phyloP scores from a whole-genome alignment of 2,888 invertebrate genomes.

The Blastobasis lacticolella region DNA sequence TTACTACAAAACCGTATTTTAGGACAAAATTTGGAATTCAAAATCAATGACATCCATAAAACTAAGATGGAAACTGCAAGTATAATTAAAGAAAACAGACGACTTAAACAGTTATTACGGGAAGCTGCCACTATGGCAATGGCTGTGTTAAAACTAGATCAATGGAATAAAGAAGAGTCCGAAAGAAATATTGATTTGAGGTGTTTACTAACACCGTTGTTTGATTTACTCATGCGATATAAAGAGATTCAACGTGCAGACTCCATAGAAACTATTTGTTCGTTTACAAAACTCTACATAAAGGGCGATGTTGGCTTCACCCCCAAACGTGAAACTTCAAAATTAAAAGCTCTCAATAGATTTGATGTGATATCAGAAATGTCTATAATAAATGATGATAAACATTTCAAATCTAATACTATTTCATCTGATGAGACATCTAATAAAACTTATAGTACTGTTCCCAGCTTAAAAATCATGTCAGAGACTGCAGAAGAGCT shows the following conservation, averaged over 20 bases:
- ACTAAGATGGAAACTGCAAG: constrained; percentile 56
- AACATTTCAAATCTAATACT: too few species aligned
- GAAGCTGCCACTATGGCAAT: constrained; percentile 77
- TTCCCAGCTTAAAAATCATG: too few species aligned
- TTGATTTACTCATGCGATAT: constrained; percentile 65
- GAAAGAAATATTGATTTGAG: constrained; percentile 60
- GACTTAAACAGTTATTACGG: constrained; percentile 72
- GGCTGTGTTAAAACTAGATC: constrained; percentile 69
- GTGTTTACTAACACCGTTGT: constrained; percentile 69
- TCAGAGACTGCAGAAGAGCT: too few species aligned
- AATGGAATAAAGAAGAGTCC: constrained; percentile 48
- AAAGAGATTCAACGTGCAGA: constrained; percentile 51
- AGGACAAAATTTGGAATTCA: constrained; percentile 74
- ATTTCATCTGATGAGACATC: too few species aligned
- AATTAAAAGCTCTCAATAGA: too few species aligned
- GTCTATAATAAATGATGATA: too few species aligned
- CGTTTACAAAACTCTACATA: constrained; percentile 71
- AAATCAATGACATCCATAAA: constrained; percentile 61
- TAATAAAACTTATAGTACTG: too few species aligned
- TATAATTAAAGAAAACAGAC: constrained; percentile 67
- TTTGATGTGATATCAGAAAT: too few species aligned
- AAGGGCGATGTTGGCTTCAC: constrained; percentile 80
- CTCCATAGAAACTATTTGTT: constrained; percentile 59
- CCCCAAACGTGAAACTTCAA: constrained; percentile 46
- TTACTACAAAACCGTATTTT: constrained; percentile 59